Percentiles rank a stretch among this genome's conserved stretches.
Evolutionary conservation across 2,113 vertebrate species (phyloP).

Genomic region (Lagenorhynchus albirostris): DNA sequence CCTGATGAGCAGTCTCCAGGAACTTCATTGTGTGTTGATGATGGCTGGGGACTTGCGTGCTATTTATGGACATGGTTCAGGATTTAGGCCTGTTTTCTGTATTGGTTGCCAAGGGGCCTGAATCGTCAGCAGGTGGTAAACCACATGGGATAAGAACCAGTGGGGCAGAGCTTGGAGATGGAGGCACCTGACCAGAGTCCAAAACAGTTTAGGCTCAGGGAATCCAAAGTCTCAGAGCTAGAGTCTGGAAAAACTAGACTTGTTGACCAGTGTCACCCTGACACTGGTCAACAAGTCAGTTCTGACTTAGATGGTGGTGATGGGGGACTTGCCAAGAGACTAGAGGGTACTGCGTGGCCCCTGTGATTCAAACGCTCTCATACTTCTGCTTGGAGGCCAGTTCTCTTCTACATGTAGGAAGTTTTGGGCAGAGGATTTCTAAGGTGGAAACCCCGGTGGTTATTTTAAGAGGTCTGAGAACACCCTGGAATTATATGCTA

Average conservation of each 20-base stretch:
- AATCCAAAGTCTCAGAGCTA: background rate
- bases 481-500: background rate
- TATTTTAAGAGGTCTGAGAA: background rate
- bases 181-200: background rate
- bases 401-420: background rate
- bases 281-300: no score
- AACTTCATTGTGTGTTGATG: background rate
- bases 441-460: background rate
- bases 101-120: background rate
- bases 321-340: background rate
- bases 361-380: background rate
- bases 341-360: background rate
- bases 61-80: background rate
- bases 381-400: background rate
- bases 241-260: background rate
- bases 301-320: background rate
- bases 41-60: background rate
- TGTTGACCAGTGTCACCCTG: background rate
- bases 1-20: background rate
- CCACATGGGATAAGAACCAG: background rate
- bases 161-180: background rate
- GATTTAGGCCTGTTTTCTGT: background rate
- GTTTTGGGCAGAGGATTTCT: background rate
- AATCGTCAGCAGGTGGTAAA: background rate
- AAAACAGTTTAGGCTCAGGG: background rate